Percentiles rank a stretch among this genome's conserved stretches.
Evolutionary conservation across 1,140 invertebrate genomes (phyloP).

Genomic region (Tenebrio molitor): DNA sequence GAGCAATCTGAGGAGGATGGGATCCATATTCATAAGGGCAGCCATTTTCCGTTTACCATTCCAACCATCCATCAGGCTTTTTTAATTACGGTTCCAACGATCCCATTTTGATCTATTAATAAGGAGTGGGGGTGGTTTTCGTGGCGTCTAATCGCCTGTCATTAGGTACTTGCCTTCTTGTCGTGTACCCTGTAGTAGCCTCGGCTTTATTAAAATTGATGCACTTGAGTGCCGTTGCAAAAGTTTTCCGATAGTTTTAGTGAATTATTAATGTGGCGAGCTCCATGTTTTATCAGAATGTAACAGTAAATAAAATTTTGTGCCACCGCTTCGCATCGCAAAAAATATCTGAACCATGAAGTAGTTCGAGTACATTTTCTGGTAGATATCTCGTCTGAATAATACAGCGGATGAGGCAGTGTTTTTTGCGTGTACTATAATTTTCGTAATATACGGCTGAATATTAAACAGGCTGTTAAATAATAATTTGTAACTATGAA

Average conservation of each 20-base stretch:
- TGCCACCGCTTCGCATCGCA: background rate
- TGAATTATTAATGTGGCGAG: constrained; percentile 20
- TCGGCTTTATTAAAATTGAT: constrained; percentile 9
- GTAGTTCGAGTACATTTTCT: background rate
- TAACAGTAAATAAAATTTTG: constrained; percentile 15
- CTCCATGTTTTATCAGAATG: background rate
- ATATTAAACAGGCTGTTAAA: constrained; percentile 13
- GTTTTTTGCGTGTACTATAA: background rate
- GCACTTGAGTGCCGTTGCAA: background rate
- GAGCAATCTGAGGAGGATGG: too few relatives aligned
- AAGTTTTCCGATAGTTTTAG: constrained; percentile 22
- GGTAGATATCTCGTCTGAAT: background rate
- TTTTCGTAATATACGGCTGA: background rate
- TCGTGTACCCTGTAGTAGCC: background rate
- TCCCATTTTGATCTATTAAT: too few relatives aligned
- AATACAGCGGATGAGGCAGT: too few relatives aligned
- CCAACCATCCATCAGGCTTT: background rate
- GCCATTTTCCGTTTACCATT: background rate
- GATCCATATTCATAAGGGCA: constrained; percentile 40
- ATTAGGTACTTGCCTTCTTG: too few relatives aligned
- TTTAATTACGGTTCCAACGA: too few relatives aligned
- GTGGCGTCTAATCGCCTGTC: too few relatives aligned
- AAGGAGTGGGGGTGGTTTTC: too few relatives aligned
- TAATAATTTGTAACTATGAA: background rate
- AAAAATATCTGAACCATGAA: background rate